These are phyloP conservation scores for Linyphia triangularis DNA, from an alignment of 2,888 invertebrate species.

Conservation along the genomic window DNA sequence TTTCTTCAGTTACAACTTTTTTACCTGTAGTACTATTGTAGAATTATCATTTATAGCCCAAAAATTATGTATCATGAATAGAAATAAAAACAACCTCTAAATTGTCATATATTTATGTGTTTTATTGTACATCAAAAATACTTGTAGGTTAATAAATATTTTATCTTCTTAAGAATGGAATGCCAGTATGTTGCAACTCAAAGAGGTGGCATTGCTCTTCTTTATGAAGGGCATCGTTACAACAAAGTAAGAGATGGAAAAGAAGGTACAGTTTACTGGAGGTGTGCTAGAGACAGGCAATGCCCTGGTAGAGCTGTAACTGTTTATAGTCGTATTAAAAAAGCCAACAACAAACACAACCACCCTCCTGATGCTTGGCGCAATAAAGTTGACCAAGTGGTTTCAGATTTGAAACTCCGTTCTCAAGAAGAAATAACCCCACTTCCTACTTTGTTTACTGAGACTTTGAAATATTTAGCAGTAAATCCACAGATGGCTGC, in stretches of 20 bases:
- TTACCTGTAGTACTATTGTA: no score
- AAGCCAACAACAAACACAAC: slow-evolving; percentile 78
- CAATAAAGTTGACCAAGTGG: slow-evolving; percentile 75
- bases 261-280: slow-evolving; percentile 78
- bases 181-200: slow-evolving; percentile 78
- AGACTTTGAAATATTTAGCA: slow-evolving; percentile 77
- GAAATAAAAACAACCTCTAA: no score
- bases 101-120: no score
- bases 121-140: no score
- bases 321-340: slow-evolving; percentile 77
- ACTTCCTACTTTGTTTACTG: slow-evolving; percentile 76
- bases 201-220: slow-evolving; percentile 77
- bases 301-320: slow-evolving; percentile 78
- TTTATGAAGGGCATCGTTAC: slow-evolving; percentile 77
- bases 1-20: no score
- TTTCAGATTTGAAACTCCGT: slow-evolving; percentile 74
- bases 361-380: slow-evolving; percentile 77
- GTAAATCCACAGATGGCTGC: slow-evolving; percentile 77
- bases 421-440: slow-evolving; percentile 74
- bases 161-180: slow-evolving; percentile 75
- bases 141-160: no score
- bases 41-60: no score
- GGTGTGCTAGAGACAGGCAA: slow-evolving; percentile 77
- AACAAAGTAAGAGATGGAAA: slow-evolving; percentile 77
- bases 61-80: no score